Evolutionary conservation across 2,797 vertebrate species (phyloP), one percentile per base, ranked within the genome.

Genomic region (Falco columbarius): DNA sequence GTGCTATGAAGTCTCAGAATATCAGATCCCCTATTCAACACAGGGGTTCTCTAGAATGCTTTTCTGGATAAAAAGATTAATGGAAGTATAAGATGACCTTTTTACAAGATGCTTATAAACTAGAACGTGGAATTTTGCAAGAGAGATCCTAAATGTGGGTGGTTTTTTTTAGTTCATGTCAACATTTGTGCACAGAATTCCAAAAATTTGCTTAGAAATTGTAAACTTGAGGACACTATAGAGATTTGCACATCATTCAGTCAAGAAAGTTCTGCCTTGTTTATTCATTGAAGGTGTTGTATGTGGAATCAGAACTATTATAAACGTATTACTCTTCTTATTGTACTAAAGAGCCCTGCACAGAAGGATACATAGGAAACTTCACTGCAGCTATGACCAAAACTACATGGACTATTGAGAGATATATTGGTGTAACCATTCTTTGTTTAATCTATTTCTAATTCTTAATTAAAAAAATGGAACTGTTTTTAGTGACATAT

Each of bases 21-120:
- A 59, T 42, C 36, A 61, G n/a, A 74, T 68, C 29, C 6, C 29
- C 16, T 61, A 38, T 16, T 20, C 77, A 81, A 81, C 8, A 63
- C 23, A 63, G 14, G 8, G 44, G 30, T n/a, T 59, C 8, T 71
- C 52, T 46, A 15, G 23, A 63, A 71, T 21, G 2, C 7, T 86
- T 71, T 86, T 68, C 19, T 74, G 65, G 4, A 56, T 46, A 77
- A 36, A 86, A 90, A 73, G 13, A 55, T n/a, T 73, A 62, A 46
- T 0, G 0, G 9, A 58, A 29, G 5, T 32, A 62, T 82, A 76
- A 74, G 21, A 63, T 3, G 4, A 76, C 6, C 2, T 58, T 82
- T 80, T 73, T 10, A 66, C 11, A 76, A 72, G 29, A 13, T 3
- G 7, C 70, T 54, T 68, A 54, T 65, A 68, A 86, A 42, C 7